These are phyloP conservation scores for Otolemur garnettii DNA, from an alignment of 2,113 vertebrate species.

Conservation along the genomic window DNA sequence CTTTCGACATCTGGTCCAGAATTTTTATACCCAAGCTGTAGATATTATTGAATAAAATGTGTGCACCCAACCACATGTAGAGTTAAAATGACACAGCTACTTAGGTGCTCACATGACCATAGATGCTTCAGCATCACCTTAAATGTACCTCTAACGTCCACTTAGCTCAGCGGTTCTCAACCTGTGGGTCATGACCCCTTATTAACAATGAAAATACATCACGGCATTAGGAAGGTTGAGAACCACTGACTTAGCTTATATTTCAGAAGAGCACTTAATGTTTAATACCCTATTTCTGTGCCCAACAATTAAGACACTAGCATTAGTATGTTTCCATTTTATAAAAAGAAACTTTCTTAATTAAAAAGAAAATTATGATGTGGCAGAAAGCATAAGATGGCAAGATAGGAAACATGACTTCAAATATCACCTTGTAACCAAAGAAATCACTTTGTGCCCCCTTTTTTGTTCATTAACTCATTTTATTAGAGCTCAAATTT, in stretches of 20 bases:
- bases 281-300: background rate
- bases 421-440: background rate
- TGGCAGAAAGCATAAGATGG: background rate
- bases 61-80: background rate
- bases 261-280: background rate
- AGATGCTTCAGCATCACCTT: background rate
- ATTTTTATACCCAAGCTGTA: background rate
- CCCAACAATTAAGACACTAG: background rate
- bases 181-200: too few species aligned
- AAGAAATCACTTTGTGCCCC: background rate
- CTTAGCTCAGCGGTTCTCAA: background rate
- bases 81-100: background rate
- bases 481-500: background rate
- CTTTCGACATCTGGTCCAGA: background rate
- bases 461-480: background rate
- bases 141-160: conserved; percentile 37
- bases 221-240: too few species aligned
- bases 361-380: conserved; percentile 2
- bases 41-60: background rate
- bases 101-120: background rate
- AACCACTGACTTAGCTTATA: background rate
- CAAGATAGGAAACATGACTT: background rate
- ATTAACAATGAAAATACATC: too few species aligned
- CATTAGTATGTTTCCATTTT: background rate
- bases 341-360: background rate